Base-by-base conservation (phyloP, 2,113 vertebrate genomes). In the Mormoops blainvillei region DNA sequence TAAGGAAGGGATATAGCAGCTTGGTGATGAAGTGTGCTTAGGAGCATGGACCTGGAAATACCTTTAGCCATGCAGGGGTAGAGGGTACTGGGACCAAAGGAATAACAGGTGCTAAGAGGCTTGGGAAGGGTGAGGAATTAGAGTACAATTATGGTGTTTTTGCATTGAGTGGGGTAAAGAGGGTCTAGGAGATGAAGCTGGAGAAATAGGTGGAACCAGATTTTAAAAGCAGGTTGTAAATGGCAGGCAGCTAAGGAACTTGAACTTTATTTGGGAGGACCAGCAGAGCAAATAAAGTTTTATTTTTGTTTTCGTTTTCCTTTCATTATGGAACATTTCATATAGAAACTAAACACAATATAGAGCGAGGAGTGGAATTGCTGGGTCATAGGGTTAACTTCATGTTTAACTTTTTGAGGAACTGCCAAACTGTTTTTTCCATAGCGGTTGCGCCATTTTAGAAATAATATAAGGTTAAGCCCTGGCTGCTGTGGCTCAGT, bases 301-400 rank as follows among this genome's bases (percentile, higher is more conserved):
- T 87, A 36, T 67, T 93, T 96, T 91, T 83, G 20, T 82, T 89
- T 91, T 93, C 24, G 1, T 94, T 89, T 63, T 91, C 58, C 26
- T 84, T 90, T 92, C 68, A 76, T 89, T 74, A 43, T 63, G 80
- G 94, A 80, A 89, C 68, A 83, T 58, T 87, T 71, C 50, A 48
- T 85, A 26, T 43, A 71, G 71, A 85, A 90, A 91, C n/a, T 50
- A 83, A 92, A 65, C 33, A 61, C 31, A 33, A 22, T 36, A 10
- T 94, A 36, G 41, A 81, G 38, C 10, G 38, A 56, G 18, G 86
- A 45, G 67, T 61, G 36, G 70, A 89, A 26, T 52, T 90, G 38
- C 20, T 50, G 33, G 91, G 48, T 78, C 86, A 81, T 80, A 26
- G 13, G 65, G 54, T 68, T 54, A 63, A 88, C 33, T 91, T 36